Base-by-base conservation (phyloP, 2,797 vertebrate genomes). In the Chloroceryle amazona region DNA sequence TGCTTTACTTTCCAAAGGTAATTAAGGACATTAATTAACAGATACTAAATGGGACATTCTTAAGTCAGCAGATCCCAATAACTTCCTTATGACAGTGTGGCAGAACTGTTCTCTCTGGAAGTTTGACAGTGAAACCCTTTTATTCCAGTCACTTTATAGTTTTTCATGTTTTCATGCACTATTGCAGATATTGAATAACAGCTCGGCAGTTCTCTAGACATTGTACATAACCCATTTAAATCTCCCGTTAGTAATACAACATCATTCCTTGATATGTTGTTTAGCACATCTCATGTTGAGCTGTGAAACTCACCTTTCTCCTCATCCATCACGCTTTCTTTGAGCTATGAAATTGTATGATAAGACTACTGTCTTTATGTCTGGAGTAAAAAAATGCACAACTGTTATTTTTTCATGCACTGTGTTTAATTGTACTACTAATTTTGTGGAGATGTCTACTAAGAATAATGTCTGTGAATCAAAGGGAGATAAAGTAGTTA, bases 11-110 rank as follows among this genome's bases (percentile, higher is more conserved):
- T 90, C 85, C 91, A 95, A 44, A 10, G 44, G 39, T 78, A 78
- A 88, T 81, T 90, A 87, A 86, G 25, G n/a, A 68, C 25, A 54
- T 88, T 81, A 92, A 68, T n/a, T 79, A 93, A 83, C 52, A 92
- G 65, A 72, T 83, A 83, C 79, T 91, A 94, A 91, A 95, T n/a
- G 57, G 79, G 42, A 55, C 54, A 47, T 88, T 67, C 49, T 86
- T 52, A 93, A 94, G 92, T 88, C 87, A 90, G 31, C 73, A 54
- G 44, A 39, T 90, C 66, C 66, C 66, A 79, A 66, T 75, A 95
- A 81, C 58, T 93, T 93, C 46, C 46, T 83, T 91, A 70, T 84
- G 92, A 70, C 86, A 92, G 52, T 29, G 42, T 76, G 58, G 46
- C 62, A 89, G 46, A 93, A 66, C 58, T 44, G 20, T 15, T 23